These are phyloP conservation scores for Drosophila malerkotliana DNA, from an alignment of 1,140 invertebrate genomes.

Conservation along the genomic window DNA sequence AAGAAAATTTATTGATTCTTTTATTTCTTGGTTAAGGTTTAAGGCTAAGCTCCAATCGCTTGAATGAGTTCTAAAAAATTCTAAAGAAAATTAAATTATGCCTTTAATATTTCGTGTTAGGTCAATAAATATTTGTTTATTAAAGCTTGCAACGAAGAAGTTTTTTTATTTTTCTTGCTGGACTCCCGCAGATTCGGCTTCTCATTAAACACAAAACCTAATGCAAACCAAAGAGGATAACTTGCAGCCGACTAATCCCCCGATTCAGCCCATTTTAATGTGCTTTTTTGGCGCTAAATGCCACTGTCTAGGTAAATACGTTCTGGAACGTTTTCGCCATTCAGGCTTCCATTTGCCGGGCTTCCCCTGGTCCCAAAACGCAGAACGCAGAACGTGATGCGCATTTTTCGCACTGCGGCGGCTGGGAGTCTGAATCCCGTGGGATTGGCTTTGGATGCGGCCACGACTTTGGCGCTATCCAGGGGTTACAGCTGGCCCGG, in stretches of 20 bases:
- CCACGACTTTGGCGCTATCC: constrained; percentile 12
- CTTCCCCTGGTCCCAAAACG: constrained; percentile 46
- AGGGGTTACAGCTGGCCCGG: constrained; percentile 17
- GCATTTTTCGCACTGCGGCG: constrained; percentile 75
- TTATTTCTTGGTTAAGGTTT: no score
- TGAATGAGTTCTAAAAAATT: no score
- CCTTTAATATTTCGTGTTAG: no score
- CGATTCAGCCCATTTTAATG: constrained; percentile 47
- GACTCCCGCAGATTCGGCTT: constrained; percentile 4
- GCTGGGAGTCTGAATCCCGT: constrained; percentile 27
- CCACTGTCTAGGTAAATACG: constrained; percentile 70
- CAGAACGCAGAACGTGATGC: constrained; percentile 77
- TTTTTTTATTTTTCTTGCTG: constrained; percentile 26
- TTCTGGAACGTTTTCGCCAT: constrained; percentile 46
- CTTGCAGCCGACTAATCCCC: constrained; percentile 16
- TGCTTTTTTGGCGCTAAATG: constrained; percentile 51
- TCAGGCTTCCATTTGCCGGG: constrained; percentile 12
- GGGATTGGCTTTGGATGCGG: constrained; percentile 15
- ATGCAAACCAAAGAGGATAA: constrained; percentile 4
- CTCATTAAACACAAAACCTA: constrained; percentile 50
- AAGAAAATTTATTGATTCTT: constrained; percentile 15
- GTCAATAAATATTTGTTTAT: no score
- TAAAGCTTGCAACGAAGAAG: no score
- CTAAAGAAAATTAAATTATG: no score
- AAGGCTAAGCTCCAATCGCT: no score